Base-by-base conservation (phyloP, 2,113 vertebrate genomes). In the Eclectus roratus region DNA sequence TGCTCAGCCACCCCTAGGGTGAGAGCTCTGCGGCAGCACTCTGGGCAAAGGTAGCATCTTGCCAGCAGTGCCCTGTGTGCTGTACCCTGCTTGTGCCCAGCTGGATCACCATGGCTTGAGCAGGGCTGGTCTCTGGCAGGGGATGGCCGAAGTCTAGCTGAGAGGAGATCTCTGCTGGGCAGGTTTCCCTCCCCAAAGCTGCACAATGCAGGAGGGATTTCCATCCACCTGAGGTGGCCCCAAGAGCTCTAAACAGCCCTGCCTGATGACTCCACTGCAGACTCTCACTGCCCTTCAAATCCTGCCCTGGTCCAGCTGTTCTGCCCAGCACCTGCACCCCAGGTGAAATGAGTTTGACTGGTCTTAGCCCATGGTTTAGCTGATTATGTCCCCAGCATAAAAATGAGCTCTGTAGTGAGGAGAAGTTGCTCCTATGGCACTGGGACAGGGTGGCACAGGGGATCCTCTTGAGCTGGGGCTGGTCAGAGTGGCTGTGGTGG, bases 11-110 rank as follows among this genome's bases (percentile, higher is more conserved):
- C 0, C 2, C 7, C 7, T 15, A 23, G 84, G 20, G 19, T 3
- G 9, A 77, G 33, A 19, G 23, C 1, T 2, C 33, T 43, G 27
- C 39, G 46, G 43, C 9, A 86, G 55, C 0, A 0, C 39, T 41
- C 6, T 0, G 6, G n/a, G 17, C 37, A 71, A 55, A 53, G 46
- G 52, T 1, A 10, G 7, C 1, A 2, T 69, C 86, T 70, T 73
- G 64, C 24, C 58, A 68, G 43, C 1, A 8, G 9, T 20, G 27
- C 7, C 35, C 44, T n/a, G 1, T 0, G 0, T 49, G 17, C 77
- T 1, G 4, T 46, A 19, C 17, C 31, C 46, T 1, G 6, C 35
- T 14, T 2, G 2, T 12, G 7, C 56, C 50, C 3, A 2, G 39
- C 25, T 2, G 6, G 58, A 47, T 35, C 11, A 65, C 29, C 44